Conservation (phyloP, 2,797 vertebrate genomes). For the Crypturellus tataupa region DNA sequence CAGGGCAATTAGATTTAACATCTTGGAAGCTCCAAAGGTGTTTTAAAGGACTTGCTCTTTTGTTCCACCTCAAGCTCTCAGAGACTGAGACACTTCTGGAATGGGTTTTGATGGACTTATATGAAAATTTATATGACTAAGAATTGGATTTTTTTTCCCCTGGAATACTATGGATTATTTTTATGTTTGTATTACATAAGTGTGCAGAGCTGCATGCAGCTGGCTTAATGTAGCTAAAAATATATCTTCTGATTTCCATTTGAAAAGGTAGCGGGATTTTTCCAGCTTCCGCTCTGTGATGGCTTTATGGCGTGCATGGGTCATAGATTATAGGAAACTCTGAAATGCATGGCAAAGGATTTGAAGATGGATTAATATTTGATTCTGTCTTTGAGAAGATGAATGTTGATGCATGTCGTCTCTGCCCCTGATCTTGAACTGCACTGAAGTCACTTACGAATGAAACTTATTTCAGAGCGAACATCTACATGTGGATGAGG, state of each 20-base stretch:
- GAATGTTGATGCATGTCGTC: conserved; percentile 9
- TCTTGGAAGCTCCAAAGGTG: conserved; percentile 80
- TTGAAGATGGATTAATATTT: conserved; percentile 70
- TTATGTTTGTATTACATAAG: conserved; percentile 84
- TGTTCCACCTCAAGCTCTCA: conserved; percentile 77
- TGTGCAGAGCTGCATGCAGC: conserved; percentile 79
- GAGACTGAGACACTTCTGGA: conserved; percentile 83
- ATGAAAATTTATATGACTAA: conserved; percentile 84
- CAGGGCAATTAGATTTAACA: conserved; percentile 82
- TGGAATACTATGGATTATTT: conserved; percentile 85
- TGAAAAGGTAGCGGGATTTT: conserved; percentile 77
- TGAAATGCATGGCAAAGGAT: conserved; percentile 66
- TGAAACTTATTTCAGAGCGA: not conserved
- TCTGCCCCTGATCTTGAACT: not conserved
- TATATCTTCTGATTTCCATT: conserved; percentile 80
- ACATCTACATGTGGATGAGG: conserved; percentile 38
- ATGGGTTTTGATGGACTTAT: conserved; percentile 82
- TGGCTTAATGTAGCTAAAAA: conserved; percentile 84
- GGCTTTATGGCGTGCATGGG: conserved; percentile 74
- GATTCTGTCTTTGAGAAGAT: conserved; percentile 23
- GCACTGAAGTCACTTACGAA: not conserved
- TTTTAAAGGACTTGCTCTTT: conserved; percentile 79
- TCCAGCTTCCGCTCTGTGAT: conserved; percentile 73
- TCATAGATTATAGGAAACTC: conserved; percentile 75
- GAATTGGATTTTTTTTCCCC: conserved; percentile 83